phyloP scores from a whole-genome alignment of 2,113 vertebrate genomes.

The Prunella himalayana region DNA sequence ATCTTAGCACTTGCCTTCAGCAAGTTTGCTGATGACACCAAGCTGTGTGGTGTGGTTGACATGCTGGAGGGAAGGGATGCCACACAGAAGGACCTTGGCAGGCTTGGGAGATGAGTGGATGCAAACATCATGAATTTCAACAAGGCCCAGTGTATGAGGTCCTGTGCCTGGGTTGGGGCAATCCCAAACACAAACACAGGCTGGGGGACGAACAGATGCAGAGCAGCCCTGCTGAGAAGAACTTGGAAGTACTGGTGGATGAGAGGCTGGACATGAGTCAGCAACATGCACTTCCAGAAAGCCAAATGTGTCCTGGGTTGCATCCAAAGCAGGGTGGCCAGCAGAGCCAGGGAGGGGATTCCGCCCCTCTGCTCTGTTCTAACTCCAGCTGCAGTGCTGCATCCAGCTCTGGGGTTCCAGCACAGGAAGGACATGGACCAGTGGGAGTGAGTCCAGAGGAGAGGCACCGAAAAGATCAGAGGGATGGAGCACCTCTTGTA shows the following conservation, averaged over 20 bases:
- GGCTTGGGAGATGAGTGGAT: not conserved
- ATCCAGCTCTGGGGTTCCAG: not conserved
- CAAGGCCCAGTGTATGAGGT: not conserved
- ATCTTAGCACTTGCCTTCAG: not conserved
- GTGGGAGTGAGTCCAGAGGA: rapidly evolving
- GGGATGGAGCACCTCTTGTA: rapidly evolving
- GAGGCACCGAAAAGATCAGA: not conserved
- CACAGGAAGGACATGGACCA: too few species aligned
- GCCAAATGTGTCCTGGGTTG: not conserved
- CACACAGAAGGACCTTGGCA: not conserved
- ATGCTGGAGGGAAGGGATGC: not conserved
- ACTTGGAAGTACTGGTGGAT: rapidly evolving
- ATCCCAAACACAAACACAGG: not conserved
- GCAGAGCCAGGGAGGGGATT: not conserved
- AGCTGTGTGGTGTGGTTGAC: not conserved
- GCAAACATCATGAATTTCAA: not conserved
- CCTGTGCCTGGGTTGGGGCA: not conserved
- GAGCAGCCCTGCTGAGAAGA: rapidly evolving
- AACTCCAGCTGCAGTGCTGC: rapidly evolving
- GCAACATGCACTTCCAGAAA: not conserved
- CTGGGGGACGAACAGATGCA: not conserved
- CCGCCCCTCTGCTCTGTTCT: not conserved
- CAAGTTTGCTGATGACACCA: not conserved
- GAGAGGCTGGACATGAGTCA: not conserved
- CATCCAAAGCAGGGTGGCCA: not conserved